phyloP scores from a whole-genome alignment of 2,113 vertebrate genomes.

The Thomomys bottae region DNA sequence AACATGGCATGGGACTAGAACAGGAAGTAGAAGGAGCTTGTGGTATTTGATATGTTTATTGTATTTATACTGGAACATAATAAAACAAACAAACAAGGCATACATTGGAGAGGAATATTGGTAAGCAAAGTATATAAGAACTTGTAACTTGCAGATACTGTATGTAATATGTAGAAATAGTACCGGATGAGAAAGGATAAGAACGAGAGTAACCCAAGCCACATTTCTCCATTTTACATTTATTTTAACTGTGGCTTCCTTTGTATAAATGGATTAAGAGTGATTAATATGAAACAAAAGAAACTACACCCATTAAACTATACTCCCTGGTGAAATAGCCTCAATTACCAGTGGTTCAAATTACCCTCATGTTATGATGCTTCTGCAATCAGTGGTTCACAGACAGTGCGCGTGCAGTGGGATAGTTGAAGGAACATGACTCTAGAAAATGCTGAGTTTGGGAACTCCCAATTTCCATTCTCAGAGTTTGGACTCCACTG shows the following conservation, averaged over 20 bases:
- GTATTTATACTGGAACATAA: not conserved
- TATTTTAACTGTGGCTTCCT: constrained; percentile 35
- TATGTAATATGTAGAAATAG: not conserved
- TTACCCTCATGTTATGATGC: constrained; percentile 44
- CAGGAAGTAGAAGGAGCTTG: not conserved
- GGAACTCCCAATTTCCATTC: not conserved
- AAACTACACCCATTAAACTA: constrained; percentile 61
- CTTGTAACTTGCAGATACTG: not conserved
- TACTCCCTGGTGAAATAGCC: constrained; percentile 59
- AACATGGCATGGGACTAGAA: not conserved
- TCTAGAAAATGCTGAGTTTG: constrained; percentile 56
- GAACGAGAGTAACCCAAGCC: not conserved
- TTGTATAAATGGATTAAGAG: constrained; percentile 56
- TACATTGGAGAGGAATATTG: constrained; percentile 1
- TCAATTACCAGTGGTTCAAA: constrained; percentile 59
- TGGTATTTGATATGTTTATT: not conserved
- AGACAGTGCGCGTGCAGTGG: not conserved
- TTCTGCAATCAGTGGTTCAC: constrained; percentile 56
- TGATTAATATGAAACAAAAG: constrained; percentile 67
- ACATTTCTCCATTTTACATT: not conserved
- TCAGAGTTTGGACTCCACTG: not conserved
- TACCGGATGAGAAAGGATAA: not conserved
- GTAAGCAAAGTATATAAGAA: not conserved
- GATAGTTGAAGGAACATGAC: constrained; percentile 21
- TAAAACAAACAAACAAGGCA: not conserved